A percentile compares a stretch with the other conserved stretches of the same genome.
Conservation (phyloP, 2,888 invertebrate species). For the Caenorhabditis japonica region DNA sequence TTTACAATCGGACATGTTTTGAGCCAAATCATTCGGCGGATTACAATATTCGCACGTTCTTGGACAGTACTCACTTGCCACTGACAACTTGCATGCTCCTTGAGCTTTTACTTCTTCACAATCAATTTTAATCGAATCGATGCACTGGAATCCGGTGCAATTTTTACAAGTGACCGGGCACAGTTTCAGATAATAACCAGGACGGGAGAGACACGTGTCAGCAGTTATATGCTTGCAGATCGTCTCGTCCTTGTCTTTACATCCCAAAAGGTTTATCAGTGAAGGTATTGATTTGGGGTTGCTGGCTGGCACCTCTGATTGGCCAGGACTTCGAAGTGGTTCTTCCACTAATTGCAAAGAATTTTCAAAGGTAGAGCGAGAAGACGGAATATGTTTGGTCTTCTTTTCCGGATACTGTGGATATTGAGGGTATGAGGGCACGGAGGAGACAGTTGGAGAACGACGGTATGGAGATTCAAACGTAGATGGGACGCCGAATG, state of each 20-base stretch:
- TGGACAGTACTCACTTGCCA: constrained; percentile 69
- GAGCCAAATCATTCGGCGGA: constrained; percentile 52
- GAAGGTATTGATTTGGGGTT: constrained; percentile 30
- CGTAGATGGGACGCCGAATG: constrained; percentile 20
- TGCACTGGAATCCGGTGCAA: constrained; percentile 65
- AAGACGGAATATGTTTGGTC: constrained; percentile 12
- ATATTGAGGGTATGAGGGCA: constrained; percentile 16
- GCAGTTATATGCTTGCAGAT: constrained; percentile 64
- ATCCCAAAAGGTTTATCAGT: constrained; percentile 51
- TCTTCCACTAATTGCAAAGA: constrained; percentile 34
- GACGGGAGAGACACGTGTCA: constrained; percentile 66
- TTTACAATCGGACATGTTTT: constrained; percentile 57
- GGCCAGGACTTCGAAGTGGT: constrained; percentile 22
- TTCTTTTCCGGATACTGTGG: constrained; percentile 23
- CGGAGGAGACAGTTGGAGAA: constrained; percentile 19
- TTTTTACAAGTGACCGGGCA: constrained; percentile 70
- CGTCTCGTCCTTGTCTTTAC: constrained; percentile 65
- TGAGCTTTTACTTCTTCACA: constrained; percentile 61
- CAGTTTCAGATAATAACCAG: constrained; percentile 68
- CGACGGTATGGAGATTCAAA: constrained; percentile 31
- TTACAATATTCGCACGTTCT: constrained; percentile 65
- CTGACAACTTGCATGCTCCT: constrained; percentile 63
- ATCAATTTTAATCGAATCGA: constrained; percentile 69
- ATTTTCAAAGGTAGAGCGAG: constrained; percentile 19
- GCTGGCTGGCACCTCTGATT: constrained; percentile 5